Evolutionary conservation across 2,888 invertebrate genomes (phyloP), one percentile per base, ranked within the genome.

Genomic region (Rhynchonema sp.): DNA sequence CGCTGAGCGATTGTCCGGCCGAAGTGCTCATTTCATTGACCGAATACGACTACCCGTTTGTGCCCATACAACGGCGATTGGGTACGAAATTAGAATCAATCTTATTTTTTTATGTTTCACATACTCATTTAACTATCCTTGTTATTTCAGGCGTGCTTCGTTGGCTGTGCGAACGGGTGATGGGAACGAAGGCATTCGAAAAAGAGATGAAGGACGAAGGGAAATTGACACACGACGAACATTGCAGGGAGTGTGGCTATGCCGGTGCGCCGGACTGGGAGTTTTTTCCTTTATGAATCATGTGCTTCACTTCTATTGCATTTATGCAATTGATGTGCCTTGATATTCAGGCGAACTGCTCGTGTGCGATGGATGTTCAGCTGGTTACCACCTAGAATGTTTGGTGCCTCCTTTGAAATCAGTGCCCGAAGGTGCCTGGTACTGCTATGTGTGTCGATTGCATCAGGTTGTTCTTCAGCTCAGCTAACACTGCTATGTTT

Each of bases 331-430:
- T 38, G 13, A 38, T 52, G n/a, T 61, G 52, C 27, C 30, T 30
- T 26, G 27, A 54, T 28, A 27, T 56, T 20, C 73, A 60, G 98
- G 96, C 29, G 92, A 94, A 74, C 79, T 98, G 57, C 77, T 98
- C 20, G 94, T 94, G 73, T 98, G 98, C 76, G 96, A 96, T 77
- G 89, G 89, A 1, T 98, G 98, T 72, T 90, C 96, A 26, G 96
- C 96, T 30, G 92, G 94, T 27, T 98, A 89, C 75, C 98, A 98
- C 75, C 79, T 96, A 72, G 87, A 87, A 70, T 98, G 98, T 78
- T 86, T 92, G 58, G 90, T 91, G 72, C 94, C 94, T 58, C 89
- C 91, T 20, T 78, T 96, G 72, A 82, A 84, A 57, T 85, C 91
- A 76, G 74, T 76, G 3, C 90, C 94, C 55, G 94, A 94, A 59